Base-by-base conservation (phyloP, 2,888 invertebrate species). In the Caenorhabditis doughertyi region DNA sequence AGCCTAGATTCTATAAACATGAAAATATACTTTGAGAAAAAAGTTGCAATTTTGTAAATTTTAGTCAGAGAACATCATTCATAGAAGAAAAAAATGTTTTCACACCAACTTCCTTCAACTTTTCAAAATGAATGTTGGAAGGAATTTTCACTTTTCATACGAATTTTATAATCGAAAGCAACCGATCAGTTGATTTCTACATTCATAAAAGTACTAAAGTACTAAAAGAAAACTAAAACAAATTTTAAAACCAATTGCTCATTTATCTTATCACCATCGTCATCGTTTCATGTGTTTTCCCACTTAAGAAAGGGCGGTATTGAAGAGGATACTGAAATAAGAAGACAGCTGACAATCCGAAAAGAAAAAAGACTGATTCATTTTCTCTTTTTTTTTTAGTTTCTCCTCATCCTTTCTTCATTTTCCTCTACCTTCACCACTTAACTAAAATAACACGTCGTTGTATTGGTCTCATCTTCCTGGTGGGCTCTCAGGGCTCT, bases 371-470 rank as follows among this genome's bases (percentile, higher is more conserved):
- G 11, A 18, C 49, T 64, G 64, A 64, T 49, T 49, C 64, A 64
- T 47, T 62, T 62, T 29, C 47, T 27, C 21, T 53, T 25, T 32
- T 47, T 44, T 64, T 64, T 44, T 42, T n/a, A 25, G 42, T 68
- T 55, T 29, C 32, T 47, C 16, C 27, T 53, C 32, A 49, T 25
- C 18, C 35, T 25, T 27, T 35, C 21, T 35, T 42, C 13, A 18
- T 21, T 3, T 29, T 23, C 3, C n/a, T 13, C 35, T 25, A 39
- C 21, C 25, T 58, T 29, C 53, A 32, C 60, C 71, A 71, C 71
- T 70, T 79, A 71, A 65, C 71, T 71, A 72, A 72, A 72, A 79
- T 58, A 79, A 65, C 72, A 72, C 53, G 29, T 29, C 25, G 39
- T 56, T 56, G 29, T 65, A 42, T 44, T 64, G 62, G 60, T 49